Percentiles rank a stretch among this genome's conserved stretches.
Evolutionary conservation across 2,797 vertebrate species (phyloP).

Genomic region (Gymnothorax javanicus): DNA sequence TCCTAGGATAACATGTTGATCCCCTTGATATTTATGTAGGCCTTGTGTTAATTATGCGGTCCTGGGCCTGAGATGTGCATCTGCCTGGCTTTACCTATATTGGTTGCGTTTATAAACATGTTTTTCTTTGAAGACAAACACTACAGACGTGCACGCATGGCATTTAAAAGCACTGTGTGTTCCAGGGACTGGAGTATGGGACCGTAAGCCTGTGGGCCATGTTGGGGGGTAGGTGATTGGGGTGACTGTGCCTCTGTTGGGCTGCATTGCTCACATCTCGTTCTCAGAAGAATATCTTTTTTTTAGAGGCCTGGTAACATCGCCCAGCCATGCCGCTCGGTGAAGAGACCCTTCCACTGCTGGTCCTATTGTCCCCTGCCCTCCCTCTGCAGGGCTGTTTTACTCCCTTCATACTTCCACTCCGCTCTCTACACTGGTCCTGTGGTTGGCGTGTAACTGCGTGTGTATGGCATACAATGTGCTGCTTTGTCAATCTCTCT

Average conservation of each 20-base stretch:
- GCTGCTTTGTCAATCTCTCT: conserved; percentile 26
- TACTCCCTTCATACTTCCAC: not conserved
- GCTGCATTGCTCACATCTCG: conserved; percentile 43
- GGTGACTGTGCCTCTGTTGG: conserved; percentile 39
- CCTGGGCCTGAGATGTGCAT: conserved; percentile 31
- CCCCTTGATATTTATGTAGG: conserved; percentile 20
- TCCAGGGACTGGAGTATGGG: conserved; percentile 28
- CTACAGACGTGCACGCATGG: conserved; percentile 37
- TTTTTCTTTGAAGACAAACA: conserved; percentile 40
- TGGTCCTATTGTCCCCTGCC: conserved; percentile 46
- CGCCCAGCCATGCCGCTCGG: not conserved
- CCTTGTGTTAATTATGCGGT: conserved; percentile 16
- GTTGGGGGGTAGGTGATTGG: conserved; percentile 11
- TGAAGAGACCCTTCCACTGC: conserved; percentile 52
- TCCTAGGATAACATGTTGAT: conserved; percentile 21
- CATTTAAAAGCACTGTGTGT: conserved; percentile 49
- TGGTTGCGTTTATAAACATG: conserved; percentile 38
- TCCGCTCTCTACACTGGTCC: conserved; percentile 28
- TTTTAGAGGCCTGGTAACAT: conserved; percentile 57
- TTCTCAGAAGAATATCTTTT: conserved; percentile 51
- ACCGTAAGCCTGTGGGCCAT: not conserved
- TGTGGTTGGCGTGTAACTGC: conserved; percentile 40
- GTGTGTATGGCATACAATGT: conserved; percentile 30
- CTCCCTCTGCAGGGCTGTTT: not conserved
- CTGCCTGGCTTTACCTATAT: conserved; percentile 30